Percentiles rank a stretch among this genome's conserved stretches.
Conservation (phyloP, 2,888 invertebrate species). For the Nomada flava region DNA sequence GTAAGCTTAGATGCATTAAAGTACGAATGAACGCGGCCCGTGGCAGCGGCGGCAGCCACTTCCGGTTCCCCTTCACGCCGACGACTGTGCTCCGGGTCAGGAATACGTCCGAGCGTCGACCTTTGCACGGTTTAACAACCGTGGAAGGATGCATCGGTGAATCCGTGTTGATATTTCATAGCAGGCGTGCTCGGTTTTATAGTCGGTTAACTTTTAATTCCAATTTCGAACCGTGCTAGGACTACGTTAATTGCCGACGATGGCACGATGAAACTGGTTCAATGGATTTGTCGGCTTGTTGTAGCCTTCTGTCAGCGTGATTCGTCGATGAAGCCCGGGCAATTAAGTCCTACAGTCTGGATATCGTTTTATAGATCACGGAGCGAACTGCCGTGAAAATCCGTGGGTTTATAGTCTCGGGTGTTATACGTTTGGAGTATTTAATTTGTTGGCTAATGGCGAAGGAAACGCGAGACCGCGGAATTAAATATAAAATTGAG, state of each 20-base stretch:
- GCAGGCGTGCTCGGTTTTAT: slow-evolving; percentile 49
- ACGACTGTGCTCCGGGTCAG: slow-evolving; percentile 57
- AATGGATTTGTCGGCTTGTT: background rate
- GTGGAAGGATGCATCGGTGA: slow-evolving; percentile 51
- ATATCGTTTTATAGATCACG: too few relatives aligned
- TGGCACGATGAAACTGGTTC: background rate
- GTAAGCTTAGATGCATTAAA: slow-evolving; percentile 46
- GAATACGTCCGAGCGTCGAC: slow-evolving; percentile 67
- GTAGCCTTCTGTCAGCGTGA: too few relatives aligned
- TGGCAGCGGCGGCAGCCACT: slow-evolving; percentile 3
- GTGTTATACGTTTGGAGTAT: too few relatives aligned
- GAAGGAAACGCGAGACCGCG: too few relatives aligned
- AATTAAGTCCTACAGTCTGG: too few relatives aligned
- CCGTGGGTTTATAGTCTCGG: too few relatives aligned
- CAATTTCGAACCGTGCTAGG: background rate
- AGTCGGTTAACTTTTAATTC: slow-evolving; percentile 57
- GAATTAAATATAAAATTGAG: too few relatives aligned
- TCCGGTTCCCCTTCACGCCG: slow-evolving; percentile 20
- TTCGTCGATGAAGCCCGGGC: too few relatives aligned
- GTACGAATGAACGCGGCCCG: slow-evolving; percentile 15
- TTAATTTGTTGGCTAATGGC: too few relatives aligned
- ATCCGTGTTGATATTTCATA: slow-evolving; percentile 44
- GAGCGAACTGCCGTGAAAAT: too few relatives aligned
- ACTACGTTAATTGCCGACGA: background rate
- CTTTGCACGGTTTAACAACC: slow-evolving; percentile 62